Percentiles rank a stretch among this genome's conserved stretches.
These are phyloP conservation scores for Myiagra hebetior DNA, from an alignment of 2,113 vertebrate genomes.

Conservation along the genomic window DNA sequence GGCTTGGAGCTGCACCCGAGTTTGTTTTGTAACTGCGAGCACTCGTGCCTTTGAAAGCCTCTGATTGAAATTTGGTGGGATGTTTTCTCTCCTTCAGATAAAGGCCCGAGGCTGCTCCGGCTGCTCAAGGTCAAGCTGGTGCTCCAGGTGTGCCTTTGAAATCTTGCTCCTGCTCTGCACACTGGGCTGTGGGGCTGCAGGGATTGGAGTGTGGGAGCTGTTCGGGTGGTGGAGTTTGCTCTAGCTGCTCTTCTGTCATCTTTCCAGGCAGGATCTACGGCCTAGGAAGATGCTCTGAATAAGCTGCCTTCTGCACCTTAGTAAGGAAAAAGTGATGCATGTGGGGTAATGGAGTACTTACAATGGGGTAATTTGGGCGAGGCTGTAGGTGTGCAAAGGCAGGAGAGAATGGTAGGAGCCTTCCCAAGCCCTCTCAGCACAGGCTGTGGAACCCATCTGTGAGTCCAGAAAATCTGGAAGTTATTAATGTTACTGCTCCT, in stretches of 20 bases:
- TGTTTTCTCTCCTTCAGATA: not conserved
- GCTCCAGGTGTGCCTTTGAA: not conserved
- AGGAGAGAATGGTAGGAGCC: not conserved
- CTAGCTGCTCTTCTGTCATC: not conserved
- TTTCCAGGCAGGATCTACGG: not conserved
- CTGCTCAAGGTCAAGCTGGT: not conserved
- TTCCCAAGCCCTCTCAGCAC: not conserved
- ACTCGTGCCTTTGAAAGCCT: constrained; percentile 1
- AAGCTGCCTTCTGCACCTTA: not conserved
- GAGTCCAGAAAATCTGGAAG: not conserved
- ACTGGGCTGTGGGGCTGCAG: not conserved
- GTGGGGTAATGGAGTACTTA: too few species aligned
- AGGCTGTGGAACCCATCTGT: rapidly evolving
- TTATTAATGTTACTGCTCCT: not conserved
- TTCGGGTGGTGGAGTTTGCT: not conserved
- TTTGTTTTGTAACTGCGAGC: not conserved
- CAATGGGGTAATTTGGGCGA: not conserved
- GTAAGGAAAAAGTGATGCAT: not conserved
- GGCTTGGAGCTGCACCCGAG: not conserved
- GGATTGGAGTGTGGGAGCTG: not conserved
- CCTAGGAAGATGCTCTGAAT: not conserved
- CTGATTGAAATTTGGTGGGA: not conserved
- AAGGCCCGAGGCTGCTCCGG: not conserved
- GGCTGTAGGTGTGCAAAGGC: not conserved
- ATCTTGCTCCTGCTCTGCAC: not conserved